A percentile compares a stretch with the other conserved stretches of the same genome.
phyloP scores from a whole-genome alignment of 2,113 vertebrate genomes.

The Baryphthengus martii region DNA sequence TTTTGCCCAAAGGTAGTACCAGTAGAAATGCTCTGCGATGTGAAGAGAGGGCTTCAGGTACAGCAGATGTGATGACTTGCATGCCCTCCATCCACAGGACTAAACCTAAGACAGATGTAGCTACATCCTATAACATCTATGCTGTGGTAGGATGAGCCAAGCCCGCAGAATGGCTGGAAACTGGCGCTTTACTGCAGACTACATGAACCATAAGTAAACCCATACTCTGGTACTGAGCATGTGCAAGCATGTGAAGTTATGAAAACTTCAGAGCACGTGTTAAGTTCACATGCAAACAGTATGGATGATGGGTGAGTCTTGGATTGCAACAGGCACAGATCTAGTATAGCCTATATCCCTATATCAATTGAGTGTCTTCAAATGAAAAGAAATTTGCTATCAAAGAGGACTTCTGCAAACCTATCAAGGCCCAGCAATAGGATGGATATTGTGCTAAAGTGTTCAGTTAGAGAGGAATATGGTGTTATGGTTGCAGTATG shows the following conservation, averaged over 20 bases:
- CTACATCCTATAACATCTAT: fast-evolving
- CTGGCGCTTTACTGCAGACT: not conserved
- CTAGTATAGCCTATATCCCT: not conserved
- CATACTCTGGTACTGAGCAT: fast-evolving
- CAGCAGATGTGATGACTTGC: not conserved
- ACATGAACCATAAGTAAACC: not conserved
- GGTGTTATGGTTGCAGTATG: not conserved
- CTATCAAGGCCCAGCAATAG: not conserved
- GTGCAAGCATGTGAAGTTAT: no score
- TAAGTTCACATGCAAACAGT: not conserved
- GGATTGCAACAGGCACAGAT: not conserved
- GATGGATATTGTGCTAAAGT: not conserved
- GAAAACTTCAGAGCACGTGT: not conserved
- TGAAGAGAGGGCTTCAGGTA: not conserved
- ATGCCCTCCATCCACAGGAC: not conserved
- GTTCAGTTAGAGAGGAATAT: not conserved
- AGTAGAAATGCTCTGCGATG: fast-evolving
- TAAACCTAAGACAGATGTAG: not conserved
- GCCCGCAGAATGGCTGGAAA: not conserved
- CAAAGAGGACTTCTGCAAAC: not conserved
- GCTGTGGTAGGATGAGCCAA: not conserved
- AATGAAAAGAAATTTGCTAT: not conserved
- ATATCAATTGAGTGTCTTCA: fast-evolving
- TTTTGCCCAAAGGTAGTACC: not conserved
- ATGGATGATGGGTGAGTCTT: fast-evolving